These are phyloP conservation scores for Microcebus ravelobensis DNA, from an alignment of 2,113 vertebrate species.

Conservation along the genomic window DNA sequence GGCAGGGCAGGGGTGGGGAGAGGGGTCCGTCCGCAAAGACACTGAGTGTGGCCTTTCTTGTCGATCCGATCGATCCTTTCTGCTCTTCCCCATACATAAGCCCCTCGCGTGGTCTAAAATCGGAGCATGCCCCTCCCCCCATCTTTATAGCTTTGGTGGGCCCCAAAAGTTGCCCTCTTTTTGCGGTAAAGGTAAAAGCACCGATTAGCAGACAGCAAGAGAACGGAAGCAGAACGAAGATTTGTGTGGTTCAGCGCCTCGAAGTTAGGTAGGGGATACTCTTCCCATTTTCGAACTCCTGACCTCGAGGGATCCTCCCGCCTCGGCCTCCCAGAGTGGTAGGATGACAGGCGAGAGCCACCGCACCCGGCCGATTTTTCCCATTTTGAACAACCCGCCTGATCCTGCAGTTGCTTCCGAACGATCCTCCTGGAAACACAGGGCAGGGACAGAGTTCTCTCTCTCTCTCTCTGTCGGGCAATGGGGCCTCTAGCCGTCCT, in stretches of 20 bases:
- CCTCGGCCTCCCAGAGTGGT: no score
- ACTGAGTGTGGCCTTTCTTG: neutral
- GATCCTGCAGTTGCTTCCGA: neutral
- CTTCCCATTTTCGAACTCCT: no score
- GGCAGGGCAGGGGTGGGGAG: neutral
- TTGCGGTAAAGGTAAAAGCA: neutral
- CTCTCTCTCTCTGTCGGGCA: neutral
- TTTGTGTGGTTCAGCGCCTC: rapidly evolving
- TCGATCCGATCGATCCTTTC: neutral
- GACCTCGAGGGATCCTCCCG: no score
- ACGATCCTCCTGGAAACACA: neutral
- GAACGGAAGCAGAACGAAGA: neutral
- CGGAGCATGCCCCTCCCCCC: neutral
- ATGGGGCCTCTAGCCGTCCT: neutral
- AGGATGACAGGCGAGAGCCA: no score
- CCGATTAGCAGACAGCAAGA: neutral
- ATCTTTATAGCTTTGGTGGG: neutral
- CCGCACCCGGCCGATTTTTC: neutral
- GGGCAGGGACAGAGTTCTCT: neutral
- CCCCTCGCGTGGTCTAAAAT: neutral
- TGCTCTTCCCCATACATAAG: neutral
- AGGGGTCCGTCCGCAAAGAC: neutral
- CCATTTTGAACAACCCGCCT: neutral
- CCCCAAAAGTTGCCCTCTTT: neutral
- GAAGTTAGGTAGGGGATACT: neutral